These are phyloP conservation scores for Bellardia bayeri DNA, from an alignment of 2,888 invertebrate genomes.

Conservation along the genomic window DNA sequence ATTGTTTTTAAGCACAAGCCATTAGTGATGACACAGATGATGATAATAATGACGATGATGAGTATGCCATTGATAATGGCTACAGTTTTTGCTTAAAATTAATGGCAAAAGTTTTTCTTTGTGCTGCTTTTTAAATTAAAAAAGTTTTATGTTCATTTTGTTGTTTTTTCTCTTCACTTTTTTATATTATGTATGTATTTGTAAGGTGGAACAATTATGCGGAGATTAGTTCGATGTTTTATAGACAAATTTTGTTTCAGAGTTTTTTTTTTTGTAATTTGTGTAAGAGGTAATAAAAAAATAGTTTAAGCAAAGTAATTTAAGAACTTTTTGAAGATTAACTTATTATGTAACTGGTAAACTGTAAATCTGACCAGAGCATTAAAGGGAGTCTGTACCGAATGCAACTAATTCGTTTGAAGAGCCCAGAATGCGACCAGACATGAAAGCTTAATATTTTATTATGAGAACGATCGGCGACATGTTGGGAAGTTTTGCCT, in stretches of 20 bases:
- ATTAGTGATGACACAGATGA: constrained; percentile 73
- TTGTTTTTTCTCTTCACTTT: constrained; percentile 8
- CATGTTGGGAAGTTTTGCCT: too few relatives aligned
- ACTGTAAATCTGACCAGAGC: too few relatives aligned
- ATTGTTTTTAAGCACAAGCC: constrained; percentile 59
- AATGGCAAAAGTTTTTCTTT: constrained; percentile 68
- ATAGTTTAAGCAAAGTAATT: too few relatives aligned
- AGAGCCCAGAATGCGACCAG: too few relatives aligned
- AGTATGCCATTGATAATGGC: constrained; percentile 67
- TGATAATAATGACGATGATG: constrained; percentile 74
- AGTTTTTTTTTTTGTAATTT: neutral
- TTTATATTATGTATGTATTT: constrained; percentile 40
- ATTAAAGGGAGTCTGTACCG: too few relatives aligned
- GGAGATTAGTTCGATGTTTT: constrained; percentile 57
- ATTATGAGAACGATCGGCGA: too few relatives aligned
- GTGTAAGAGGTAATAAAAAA: too few relatives aligned
- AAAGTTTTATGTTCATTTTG: constrained; percentile 32
- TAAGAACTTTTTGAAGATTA: too few relatives aligned
- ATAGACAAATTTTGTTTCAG: constrained; percentile 37
- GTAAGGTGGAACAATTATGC: constrained; percentile 63
- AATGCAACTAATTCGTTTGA: too few relatives aligned
- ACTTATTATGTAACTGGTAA: too few relatives aligned
- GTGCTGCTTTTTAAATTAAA: constrained; percentile 57
- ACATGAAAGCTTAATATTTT: too few relatives aligned
- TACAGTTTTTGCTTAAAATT: constrained; percentile 54